phyloP scores from a whole-genome alignment of 2,113 vertebrate genomes.

The Eulemur rufifrons region DNA sequence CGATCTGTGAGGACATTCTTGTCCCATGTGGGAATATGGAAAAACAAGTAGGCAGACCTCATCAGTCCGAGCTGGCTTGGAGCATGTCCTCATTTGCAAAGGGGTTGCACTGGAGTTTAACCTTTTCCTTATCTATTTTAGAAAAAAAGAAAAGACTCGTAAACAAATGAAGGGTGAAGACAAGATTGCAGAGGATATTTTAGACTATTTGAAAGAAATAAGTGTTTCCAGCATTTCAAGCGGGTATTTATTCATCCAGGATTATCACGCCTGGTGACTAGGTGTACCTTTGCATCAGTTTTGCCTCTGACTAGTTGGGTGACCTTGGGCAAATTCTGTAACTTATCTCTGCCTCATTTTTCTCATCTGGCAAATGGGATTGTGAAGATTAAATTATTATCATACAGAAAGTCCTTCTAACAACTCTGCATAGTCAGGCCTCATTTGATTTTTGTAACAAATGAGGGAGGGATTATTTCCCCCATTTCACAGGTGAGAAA shows the following conservation, averaged over 20 bases:
- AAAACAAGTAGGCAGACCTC: background rate
- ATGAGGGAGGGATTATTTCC: background rate
- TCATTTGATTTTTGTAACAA: background rate
- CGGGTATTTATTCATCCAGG: background rate
- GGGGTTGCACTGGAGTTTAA: conserved; percentile 2
- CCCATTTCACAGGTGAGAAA: background rate
- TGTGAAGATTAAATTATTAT: background rate
- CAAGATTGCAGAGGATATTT: background rate
- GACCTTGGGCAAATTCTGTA: background rate
- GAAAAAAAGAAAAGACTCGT: background rate
- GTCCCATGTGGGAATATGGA: background rate
- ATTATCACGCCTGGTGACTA: background rate
- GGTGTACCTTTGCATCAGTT: background rate
- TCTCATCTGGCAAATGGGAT: background rate
- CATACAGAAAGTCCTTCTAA: background rate
- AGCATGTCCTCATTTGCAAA: background rate
- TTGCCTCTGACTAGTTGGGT: background rate
- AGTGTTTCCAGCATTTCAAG: background rate
- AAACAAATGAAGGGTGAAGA: background rate
- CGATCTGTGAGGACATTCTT: background rate
- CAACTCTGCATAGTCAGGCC: background rate
- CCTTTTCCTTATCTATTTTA: conserved; percentile 20
- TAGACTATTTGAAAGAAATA: background rate
- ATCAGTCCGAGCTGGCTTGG: background rate
- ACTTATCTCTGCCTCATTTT: background rate